Evolutionary conservation across 2,113 vertebrate genomes (phyloP).

Genomic region (Cyphotilapia sp.): DNA sequence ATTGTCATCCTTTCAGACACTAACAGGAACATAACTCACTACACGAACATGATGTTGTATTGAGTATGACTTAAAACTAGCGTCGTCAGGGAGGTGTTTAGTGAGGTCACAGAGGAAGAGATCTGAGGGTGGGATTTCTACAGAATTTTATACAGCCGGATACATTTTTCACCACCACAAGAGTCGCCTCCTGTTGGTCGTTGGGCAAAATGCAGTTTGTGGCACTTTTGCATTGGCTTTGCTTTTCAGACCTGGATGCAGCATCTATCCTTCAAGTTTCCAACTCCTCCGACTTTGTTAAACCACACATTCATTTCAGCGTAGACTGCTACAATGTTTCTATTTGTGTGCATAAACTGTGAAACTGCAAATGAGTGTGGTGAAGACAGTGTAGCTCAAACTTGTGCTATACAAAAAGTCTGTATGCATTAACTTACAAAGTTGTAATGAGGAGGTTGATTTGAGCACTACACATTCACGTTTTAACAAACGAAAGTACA

Average conservation of each 20-base stretch:
- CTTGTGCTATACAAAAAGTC: not conserved
- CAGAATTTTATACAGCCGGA: not conserved
- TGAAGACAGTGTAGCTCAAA: not conserved
- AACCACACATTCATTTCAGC: not conserved
- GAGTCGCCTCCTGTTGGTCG: not conserved
- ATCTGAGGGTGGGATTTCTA: not conserved
- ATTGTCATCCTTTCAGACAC: not conserved
- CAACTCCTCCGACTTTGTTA: not conserved
- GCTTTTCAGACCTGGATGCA: not conserved
- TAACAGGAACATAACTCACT: not conserved
- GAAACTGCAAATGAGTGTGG: not conserved
- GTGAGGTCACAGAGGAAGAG: not conserved
- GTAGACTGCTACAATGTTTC: not conserved
- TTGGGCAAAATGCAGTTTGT: not conserved
- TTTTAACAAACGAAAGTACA: not conserved
- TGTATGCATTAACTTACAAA: not conserved
- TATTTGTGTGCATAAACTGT: slow-evolving; percentile 1
- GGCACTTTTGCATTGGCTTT: not conserved
- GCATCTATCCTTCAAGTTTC: not conserved
- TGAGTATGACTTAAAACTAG: not conserved
- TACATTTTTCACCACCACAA: not conserved
- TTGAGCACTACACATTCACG: not conserved
- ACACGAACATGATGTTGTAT: not conserved
- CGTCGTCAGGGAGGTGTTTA: not conserved
- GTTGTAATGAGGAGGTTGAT: not conserved